Evolutionary conservation across 2,113 vertebrate species (phyloP).

Genomic region (Prionailurus viverrinus): DNA sequence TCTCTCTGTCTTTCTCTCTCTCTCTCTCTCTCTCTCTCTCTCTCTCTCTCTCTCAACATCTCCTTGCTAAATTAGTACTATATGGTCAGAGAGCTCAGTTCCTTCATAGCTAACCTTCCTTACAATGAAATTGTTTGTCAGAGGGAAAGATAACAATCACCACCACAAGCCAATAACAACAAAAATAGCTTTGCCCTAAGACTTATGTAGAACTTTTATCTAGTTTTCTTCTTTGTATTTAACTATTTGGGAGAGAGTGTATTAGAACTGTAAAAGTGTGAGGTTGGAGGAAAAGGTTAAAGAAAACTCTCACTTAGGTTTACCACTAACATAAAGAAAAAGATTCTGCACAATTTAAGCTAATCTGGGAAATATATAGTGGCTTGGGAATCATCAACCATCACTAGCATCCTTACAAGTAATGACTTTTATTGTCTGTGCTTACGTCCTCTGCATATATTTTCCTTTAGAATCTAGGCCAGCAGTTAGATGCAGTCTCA

Average conservation of each 20-base stretch:
- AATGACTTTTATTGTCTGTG: background rate
- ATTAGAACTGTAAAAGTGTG: background rate
- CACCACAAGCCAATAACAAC: background rate
- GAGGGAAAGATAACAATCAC: background rate
- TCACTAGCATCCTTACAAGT: background rate
- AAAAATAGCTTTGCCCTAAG: background rate
- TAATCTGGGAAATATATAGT: background rate
- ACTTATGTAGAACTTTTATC: background rate
- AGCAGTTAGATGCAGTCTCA: background rate
- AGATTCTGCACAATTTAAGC: background rate
- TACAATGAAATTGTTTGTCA: background rate
- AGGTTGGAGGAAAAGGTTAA: background rate
- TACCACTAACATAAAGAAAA: background rate
- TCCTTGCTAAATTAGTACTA: background rate
- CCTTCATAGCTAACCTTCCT: background rate
- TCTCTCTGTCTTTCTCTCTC: background rate
- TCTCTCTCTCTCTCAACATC: background rate
- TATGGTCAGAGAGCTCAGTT: background rate
- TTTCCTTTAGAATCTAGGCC: background rate
- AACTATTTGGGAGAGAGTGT: background rate
- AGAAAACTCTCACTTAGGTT: background rate
- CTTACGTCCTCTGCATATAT: background rate
- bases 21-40: background rate
- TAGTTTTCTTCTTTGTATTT: background rate
- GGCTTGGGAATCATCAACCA: background rate